Conservation (phyloP, 2,113 vertebrate genomes). For the Chamaea fasciata region DNA sequence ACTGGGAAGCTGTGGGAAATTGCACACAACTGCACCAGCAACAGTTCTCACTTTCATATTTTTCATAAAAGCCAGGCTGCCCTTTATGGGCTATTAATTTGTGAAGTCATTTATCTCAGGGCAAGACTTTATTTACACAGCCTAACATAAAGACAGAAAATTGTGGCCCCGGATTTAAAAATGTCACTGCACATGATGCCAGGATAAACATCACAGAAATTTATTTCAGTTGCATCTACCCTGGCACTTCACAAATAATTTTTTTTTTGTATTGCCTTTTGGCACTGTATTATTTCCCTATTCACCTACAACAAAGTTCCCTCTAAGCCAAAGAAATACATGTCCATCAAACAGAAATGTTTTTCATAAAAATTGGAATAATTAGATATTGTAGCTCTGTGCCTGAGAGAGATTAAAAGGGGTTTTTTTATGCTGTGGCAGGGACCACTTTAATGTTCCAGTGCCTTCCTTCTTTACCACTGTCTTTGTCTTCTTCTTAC, state of each 20-base stretch:
- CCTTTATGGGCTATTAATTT: conserved; percentile 24
- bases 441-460: neutral
- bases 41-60: neutral
- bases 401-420: neutral
- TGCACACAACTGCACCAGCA: neutral
- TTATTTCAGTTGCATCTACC: neutral
- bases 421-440: neutral
- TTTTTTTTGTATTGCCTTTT: neutral
- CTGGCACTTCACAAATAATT: neutral
- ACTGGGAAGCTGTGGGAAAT: neutral
- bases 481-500: neutral
- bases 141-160: neutral
- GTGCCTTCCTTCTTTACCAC: neutral
- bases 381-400: neutral
- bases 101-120: neutral
- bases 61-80: neutral
- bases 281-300: neutral
- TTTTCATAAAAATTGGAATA: neutral
- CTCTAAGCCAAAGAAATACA: neutral
- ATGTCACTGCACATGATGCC: neutral
- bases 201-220: conserved; percentile 5
- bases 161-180: neutral
- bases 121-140: neutral
- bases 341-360: neutral
- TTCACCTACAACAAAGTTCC: neutral